Base-by-base conservation (phyloP, 2,797 vertebrate species). In the Rhinatrema bivittatum region DNA sequence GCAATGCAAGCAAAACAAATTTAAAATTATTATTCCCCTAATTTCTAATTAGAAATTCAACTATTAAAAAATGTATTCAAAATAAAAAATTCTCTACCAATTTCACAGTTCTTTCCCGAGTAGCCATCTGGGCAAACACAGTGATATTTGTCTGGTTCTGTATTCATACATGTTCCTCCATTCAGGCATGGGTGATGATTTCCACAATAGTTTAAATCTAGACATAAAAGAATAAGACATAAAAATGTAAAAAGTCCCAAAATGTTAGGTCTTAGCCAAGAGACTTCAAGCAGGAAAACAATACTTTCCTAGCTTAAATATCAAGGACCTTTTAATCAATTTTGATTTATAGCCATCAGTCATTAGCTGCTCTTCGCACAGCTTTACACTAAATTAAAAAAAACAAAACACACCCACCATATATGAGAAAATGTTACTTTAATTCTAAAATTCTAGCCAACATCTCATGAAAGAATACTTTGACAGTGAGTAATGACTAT, bases 141-240 rank as follows among this genome's bases (percentile, higher is more conserved):
- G 56, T 70, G 78, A 50, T 98, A 97, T 32, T 94, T 89, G 1
- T 95, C 89, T 0, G 94, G 94, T 50, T 98, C 93, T 0, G 87
- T 89, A 46, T 97, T 98, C 86, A 91, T 87, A 21, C 94, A 98
- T 0, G 89, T 97, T 2, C 91, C 94, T 21, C 91, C 90, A 0
- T 98, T 93, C 43, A 83, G 57, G 44, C 94, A 98, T 3, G 94
- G 94, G 25, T 75, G 85, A 68, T 97, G 94, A 35, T 81, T 95
- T 13, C 94, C 93, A n/a, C 94, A 98, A 75, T 97, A 98, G 63
- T 98, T 98, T 54, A 98, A 79, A 74, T 98, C 94, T 98, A 70
- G 21, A 53, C 7, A 65, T 55, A 30, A 61, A 24, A 7, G 3
- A 13, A 24, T 25, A 25, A 25, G 25, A 25, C 9, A 9, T 9